Evolutionary conservation across 1,140 invertebrate genomes (phyloP), one percentile per base, ranked within the genome.

Genomic region (Ceratina australensis): DNA sequence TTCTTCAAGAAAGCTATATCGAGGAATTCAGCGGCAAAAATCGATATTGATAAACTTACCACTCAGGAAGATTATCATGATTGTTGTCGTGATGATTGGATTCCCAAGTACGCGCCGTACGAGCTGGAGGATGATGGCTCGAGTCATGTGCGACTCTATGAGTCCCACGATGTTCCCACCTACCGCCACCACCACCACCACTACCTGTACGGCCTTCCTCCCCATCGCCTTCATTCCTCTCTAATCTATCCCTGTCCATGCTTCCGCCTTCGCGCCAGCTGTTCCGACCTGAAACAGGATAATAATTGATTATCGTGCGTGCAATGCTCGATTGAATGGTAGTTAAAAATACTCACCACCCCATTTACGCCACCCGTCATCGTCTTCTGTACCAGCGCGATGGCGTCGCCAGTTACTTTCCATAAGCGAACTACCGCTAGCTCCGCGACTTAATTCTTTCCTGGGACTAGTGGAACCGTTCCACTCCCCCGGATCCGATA

Each of bases 21-120:
- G n/a, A n/a, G n/a, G n/a, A n/a, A n/a, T n/a, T n/a, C n/a, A n/a
- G n/a, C n/a, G n/a, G n/a, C n/a, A n/a, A n/a, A 66, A 16, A 63
- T 22, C 52, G 54, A 54, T 8, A 20, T 24, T 10, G 18, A 61
- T 49, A 42, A 24, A 50, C 47, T 24, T 85, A 94, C 95, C 95
- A 96, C 93, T 96, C 95, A 15, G 95, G 95, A 80, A 96, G 92
- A 89, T 95, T 94, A 74, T 96, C 95, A 83, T 94, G 93, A 82
- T 92, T 76, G 16, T 80, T 91, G 60, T 92, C 91, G 80, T 92
- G 91, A 86, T 92, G 92, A 84, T 92, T 92, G 7, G 90, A 90
- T 54, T 91, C 91, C 91, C 91, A 92, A 77, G 87, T 82, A 60
- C 91, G 90, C 63, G 86, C 78, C 63, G 85, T 89, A 54, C 92